Percentiles rank a stretch among this genome's conserved stretches.
These are phyloP conservation scores for Indicator indicator DNA, from an alignment of 2,113 vertebrate species.

Conservation along the genomic window DNA sequence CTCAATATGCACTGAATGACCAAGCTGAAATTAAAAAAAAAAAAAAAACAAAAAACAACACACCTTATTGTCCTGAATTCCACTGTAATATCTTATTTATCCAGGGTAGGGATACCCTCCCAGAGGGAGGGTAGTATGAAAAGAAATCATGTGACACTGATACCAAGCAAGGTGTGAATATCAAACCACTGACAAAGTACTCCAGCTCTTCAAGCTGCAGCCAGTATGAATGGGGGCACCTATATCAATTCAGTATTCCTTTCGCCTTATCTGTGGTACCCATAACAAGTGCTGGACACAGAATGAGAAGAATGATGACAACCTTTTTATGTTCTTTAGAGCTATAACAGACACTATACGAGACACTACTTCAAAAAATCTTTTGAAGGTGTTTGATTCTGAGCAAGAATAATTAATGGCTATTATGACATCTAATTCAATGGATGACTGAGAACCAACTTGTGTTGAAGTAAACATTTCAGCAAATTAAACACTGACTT, in stretches of 20 bases:
- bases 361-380: background rate
- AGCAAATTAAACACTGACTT: background rate
- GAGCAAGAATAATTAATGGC: background rate
- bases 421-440: background rate
- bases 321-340: background rate
- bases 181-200: background rate
- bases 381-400: background rate
- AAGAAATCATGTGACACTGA: background rate
- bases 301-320: background rate
- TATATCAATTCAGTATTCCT: background rate
- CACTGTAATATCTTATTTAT: background rate
- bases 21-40: background rate
- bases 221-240: accelerated
- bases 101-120: too few species aligned
- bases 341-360: background rate
- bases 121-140: background rate
- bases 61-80: background rate
- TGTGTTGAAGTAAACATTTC: background rate
- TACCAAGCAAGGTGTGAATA: background rate
- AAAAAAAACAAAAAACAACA: background rate
- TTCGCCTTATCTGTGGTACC: background rate
- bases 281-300: too few species aligned
- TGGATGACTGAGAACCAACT: background rate
- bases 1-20: background rate
- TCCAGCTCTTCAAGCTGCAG: background rate